Evolutionary conservation across 1,140 invertebrate genomes (phyloP).

Genomic region (Acyrthosiphon pisum): DNA sequence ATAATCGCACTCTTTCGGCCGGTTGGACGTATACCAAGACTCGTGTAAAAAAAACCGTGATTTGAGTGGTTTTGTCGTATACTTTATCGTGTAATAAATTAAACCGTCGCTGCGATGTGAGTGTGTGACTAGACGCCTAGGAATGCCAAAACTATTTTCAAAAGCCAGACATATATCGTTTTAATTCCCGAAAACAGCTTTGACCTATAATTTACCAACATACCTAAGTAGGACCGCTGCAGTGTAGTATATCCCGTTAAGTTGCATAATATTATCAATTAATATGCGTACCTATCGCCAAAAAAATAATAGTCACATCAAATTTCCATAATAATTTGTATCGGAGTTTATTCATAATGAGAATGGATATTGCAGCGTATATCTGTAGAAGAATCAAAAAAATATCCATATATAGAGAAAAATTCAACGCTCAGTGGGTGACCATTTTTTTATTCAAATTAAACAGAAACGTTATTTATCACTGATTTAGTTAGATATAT

Average conservation of each 20-base stretch:
- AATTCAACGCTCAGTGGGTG: not conserved
- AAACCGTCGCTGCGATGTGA: not conserved
- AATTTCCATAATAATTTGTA: not conserved
- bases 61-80: not conserved
- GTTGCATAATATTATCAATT: not conserved
- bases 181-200: not conserved
- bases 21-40: slow-evolving; percentile 9
- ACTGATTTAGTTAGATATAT: not conserved
- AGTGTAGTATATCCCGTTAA: not conserved
- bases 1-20: not conserved
- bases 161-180: not conserved
- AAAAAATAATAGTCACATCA: not conserved
- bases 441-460: not conserved
- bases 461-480: not conserved
- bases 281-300: not conserved
- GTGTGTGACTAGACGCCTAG: not conserved
- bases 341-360: not conserved
- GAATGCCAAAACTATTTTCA: slow-evolving; percentile 25
- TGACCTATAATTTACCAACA: not conserved
- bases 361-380: not conserved
- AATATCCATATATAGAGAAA: not conserved
- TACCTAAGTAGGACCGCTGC: not conserved
- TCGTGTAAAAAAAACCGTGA: not conserved
- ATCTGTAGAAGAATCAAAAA: not conserved
- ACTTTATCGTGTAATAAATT: not conserved